A percentile compares a stretch with the other conserved stretches of the same genome.
These are phyloP conservation scores for Drosophila eugracilis DNA, from an alignment of 1,140 invertebrate genomes.

Conservation along the genomic window DNA sequence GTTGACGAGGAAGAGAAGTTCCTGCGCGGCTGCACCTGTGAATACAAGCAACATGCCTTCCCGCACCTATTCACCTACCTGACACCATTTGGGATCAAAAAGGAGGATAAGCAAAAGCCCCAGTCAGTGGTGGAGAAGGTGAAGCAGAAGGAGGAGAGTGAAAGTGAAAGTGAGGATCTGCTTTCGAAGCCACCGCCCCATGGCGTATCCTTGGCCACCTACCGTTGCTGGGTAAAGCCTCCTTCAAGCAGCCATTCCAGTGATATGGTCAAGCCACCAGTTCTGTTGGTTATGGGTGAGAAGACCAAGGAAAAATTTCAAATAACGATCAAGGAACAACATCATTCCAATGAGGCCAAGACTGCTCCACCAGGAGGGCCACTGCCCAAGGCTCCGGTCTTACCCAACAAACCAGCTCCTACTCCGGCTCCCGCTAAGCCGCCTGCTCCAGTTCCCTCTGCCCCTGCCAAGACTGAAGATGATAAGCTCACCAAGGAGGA, in stretches of 20 bases:
- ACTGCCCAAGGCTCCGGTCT: background rate
- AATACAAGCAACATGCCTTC: constrained; percentile 25
- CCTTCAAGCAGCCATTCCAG: background rate
- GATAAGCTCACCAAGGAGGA: constrained; percentile 56
- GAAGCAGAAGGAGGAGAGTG: background rate
- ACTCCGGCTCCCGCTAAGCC: background rate
- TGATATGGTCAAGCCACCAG: background rate
- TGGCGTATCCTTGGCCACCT: constrained; percentile 43
- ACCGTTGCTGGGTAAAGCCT: constrained; percentile 52
- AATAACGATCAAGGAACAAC: constrained; percentile 45
- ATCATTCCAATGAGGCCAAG: background rate
- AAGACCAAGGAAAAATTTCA: background rate
- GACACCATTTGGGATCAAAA: constrained; percentile 31
- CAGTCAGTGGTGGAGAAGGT: background rate
- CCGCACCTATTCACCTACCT: constrained; percentile 62
- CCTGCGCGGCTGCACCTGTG: constrained; percentile 38
- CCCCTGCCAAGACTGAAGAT: constrained; percentile 7
- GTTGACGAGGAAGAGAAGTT: constrained; percentile 7
- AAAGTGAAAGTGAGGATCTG: constrained; percentile 12
- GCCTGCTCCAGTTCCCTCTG: too few species aligned
- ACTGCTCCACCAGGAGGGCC: background rate
- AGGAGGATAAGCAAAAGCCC: background rate
- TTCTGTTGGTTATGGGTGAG: background rate
- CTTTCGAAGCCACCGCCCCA: constrained; percentile 24
- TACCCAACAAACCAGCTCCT: constrained; percentile 15